Base-by-base conservation (phyloP, 2,113 vertebrate species). In the Melozone crissalis region DNA sequence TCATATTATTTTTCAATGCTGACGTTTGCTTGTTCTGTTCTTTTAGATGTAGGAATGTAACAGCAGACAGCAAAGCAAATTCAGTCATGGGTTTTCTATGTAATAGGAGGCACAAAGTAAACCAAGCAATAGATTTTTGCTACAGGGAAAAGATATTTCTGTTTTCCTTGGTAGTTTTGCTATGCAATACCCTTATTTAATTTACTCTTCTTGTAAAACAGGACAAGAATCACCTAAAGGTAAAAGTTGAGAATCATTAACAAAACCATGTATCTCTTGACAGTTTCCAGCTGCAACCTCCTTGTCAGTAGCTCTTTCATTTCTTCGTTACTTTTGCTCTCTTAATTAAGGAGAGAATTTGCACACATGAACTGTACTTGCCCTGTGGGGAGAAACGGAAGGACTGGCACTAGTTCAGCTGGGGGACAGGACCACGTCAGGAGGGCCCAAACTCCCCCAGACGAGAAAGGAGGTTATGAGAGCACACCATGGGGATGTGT, bases 141-240 rank as follows among this genome's bases (percentile, higher is more conserved):
- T 94, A 49, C 37, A 51, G 81, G 84, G 81, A 79, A 76, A 73
- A 89, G 12, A 44, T 90, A 68, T 79, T 89, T 91, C 66, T 94
- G 35, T 33, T 89, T 91, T 95, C 84, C 69, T 84, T 74, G 54
- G 57, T 79, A 68, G 66, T 72, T 95, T 57, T 95, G 51, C 49
- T 73, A 51, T 87, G 62, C 41, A 69, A 43, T 94, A 58, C 58
- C 30, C 52, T 71, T 93, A 68, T 73, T 93, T 95, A 87, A 84
- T 91, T 94, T 94, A 85, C 41, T 87, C 31, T 52, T 89, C 41
- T 89, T 84, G 66, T 87, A 94, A 91, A 88, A 61, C 1, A 2
- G 69, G 77, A 82, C 65, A 89, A 92, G 77, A 89, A 92, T 75
- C 84, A 95, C 84, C 66, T 84, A 44, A 76, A 92, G 94, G 89